Conservation (phyloP, 1,140 invertebrate species). For the Dreissena polymorpha region DNA sequence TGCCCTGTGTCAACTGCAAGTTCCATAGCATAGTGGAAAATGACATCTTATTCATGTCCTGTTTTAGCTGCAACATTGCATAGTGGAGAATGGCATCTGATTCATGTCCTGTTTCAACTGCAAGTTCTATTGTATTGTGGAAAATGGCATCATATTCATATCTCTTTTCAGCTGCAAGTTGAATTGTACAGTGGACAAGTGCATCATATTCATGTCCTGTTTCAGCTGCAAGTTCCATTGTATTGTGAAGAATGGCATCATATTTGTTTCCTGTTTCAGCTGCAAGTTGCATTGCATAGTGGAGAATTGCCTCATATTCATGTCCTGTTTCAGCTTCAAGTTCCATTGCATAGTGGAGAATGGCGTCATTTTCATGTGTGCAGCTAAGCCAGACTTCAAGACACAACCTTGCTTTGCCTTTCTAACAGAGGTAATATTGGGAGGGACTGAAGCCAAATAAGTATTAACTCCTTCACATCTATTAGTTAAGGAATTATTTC, state of each 20-base stretch:
- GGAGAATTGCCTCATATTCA: constrained; percentile 50
- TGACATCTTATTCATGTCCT: constrained; percentile 17
- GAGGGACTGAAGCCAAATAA: neutral
- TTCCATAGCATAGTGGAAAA: constrained; percentile 52
- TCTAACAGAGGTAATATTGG: constrained; percentile 43
- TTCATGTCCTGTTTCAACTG: too few species aligned
- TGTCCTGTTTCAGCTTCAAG: constrained; percentile 48
- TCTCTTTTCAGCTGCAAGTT: too few species aligned
- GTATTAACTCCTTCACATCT: neutral
- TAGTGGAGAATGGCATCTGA: constrained; percentile 50
- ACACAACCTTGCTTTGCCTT: constrained; percentile 42
- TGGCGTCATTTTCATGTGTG: constrained; percentile 52
- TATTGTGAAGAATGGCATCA: constrained; percentile 52
- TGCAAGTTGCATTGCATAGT: constrained; percentile 50
- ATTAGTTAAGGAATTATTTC: neutral
- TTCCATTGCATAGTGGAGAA: constrained; percentile 52
- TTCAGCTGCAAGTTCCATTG: constrained; percentile 50
- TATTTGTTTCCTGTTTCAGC: constrained; percentile 30
- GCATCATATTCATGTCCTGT: neutral
- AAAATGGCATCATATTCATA: too few species aligned
- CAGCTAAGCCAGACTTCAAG: constrained; percentile 38
- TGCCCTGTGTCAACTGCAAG: constrained; percentile 31
- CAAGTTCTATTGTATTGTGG: too few species aligned
- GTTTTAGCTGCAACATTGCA: constrained; percentile 50
- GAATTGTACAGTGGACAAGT: too few species aligned